These are phyloP conservation scores for Diarsia dahlii DNA, from an alignment of 2,888 invertebrate species.

Conservation along the genomic window DNA sequence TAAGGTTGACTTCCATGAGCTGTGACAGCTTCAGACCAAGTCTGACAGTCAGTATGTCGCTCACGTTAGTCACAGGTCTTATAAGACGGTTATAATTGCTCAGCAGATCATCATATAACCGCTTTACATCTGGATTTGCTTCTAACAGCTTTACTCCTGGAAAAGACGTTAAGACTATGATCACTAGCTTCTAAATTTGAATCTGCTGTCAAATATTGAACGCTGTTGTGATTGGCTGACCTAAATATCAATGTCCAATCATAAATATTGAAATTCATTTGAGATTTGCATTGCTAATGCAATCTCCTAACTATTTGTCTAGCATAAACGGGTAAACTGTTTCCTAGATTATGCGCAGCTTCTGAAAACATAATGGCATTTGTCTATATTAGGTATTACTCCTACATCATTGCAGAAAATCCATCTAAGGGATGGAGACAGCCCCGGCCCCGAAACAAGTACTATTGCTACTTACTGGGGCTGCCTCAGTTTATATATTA, in stretches of 20 bases:
- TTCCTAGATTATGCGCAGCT: not conserved
- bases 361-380: not conserved
- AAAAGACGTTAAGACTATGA: constrained; percentile 51
- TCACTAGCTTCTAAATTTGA: not conserved
- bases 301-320: not conserved
- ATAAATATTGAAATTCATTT: not conserved
- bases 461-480: too few species aligned
- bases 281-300: not conserved
- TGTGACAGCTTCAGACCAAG: constrained; percentile 97
- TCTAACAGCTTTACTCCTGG: constrained; percentile 90
- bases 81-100: constrained; percentile 99
- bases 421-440: too few species aligned
- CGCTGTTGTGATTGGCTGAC: constrained; percentile 25
- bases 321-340: not conserved
- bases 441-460: too few species aligned
- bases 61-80: constrained; percentile 97
- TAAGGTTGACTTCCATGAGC: constrained; percentile 97
- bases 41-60: constrained; percentile 97
- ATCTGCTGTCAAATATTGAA: constrained; percentile 10
- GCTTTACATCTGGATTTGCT: constrained; percentile 98
- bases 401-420: too few species aligned
- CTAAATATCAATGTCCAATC: constrained; percentile 16
- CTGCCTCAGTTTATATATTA: too few species aligned
- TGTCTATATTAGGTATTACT: not conserved
- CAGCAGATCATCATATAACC: constrained; percentile 98